A percentile compares a stretch with the other conserved stretches of the same genome.
phyloP scores from a whole-genome alignment of 2,113 vertebrate species.

The Sminthopsis crassicaudata region DNA sequence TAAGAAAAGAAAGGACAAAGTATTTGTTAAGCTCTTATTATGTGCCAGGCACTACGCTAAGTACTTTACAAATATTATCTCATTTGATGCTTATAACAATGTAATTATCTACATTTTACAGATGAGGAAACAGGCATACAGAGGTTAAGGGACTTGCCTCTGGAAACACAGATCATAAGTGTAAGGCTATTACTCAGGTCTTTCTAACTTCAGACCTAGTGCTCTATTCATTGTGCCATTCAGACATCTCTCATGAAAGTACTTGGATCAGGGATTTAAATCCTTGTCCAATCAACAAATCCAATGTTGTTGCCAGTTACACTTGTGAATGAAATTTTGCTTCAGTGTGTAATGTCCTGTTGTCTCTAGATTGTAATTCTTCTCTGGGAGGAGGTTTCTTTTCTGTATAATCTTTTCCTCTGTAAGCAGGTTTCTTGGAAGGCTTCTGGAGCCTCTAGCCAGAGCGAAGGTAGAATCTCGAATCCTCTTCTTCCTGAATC shows the following conservation, averaged over 20 bases:
- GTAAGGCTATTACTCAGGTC: not conserved
- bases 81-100: not conserved
- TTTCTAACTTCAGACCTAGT: not conserved
- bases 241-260: not conserved
- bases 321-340: not conserved
- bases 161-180: not conserved
- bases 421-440: no score
- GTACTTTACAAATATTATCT: not conserved
- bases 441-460: no score
- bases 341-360: no score
- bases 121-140: not conserved
- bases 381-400: no score
- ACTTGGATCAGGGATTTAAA: not conserved
- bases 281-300: not conserved
- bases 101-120: not conserved
- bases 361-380: no score
- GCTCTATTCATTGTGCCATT: not conserved
- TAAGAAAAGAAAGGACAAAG: not conserved
- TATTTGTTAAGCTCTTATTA: not conserved
- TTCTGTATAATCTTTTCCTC: no score
- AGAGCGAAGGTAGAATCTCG: no score
- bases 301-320: not conserved
- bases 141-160: not conserved
- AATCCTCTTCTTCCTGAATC: no score
- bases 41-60: not conserved